Conservation (phyloP, 2,113 vertebrate species). For the Tamias sibiricus region DNA sequence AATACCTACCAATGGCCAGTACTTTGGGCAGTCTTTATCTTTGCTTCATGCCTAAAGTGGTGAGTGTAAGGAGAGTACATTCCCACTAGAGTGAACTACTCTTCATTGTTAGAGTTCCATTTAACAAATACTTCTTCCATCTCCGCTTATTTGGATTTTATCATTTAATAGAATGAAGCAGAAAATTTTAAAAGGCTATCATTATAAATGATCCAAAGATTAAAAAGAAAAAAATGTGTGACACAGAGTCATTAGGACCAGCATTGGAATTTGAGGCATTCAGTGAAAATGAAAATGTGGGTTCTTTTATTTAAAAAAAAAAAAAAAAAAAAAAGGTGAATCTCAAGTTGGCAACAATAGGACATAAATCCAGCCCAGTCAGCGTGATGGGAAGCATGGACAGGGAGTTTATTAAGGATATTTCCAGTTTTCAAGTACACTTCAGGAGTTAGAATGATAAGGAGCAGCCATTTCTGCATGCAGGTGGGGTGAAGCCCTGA, state of each 20-base stretch:
- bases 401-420: not conserved
- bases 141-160: not conserved
- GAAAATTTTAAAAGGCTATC: not conserved
- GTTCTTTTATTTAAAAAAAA: not conserved
- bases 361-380: not conserved
- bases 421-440: not conserved
- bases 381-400: too few species aligned
- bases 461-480: not conserved
- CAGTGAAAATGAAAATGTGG: not conserved
- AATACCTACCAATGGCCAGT: not conserved
- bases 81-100: not conserved
- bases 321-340: not conserved
- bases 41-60: not conserved
- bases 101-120: not conserved
- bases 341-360: not conserved
- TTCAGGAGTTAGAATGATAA: not conserved
- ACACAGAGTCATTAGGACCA: not conserved
- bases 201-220: not conserved
- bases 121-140: not conserved
- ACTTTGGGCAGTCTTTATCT: not conserved
- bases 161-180: not conserved
- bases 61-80: not conserved
- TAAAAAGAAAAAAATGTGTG: not conserved
- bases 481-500: fast-evolving
- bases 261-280: not conserved